Percentiles rank a stretch among this genome's conserved stretches.
Conservation (phyloP, 2,113 vertebrate species). For the Stigmatopora argus region DNA sequence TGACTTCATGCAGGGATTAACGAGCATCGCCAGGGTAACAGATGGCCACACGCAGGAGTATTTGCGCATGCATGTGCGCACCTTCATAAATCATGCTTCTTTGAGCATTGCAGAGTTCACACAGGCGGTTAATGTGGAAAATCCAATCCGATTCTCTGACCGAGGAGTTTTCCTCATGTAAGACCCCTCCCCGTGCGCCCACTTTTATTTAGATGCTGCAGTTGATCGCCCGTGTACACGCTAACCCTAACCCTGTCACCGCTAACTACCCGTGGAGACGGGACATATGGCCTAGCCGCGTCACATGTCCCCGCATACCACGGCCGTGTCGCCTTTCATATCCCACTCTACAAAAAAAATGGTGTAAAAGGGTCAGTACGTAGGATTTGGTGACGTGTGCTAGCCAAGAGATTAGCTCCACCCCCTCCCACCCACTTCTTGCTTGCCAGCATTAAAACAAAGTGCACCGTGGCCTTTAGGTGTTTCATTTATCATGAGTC, state of each 20-base stretch:
- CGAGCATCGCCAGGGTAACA: slow-evolving; percentile 60
- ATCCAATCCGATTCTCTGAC: slow-evolving; percentile 25
- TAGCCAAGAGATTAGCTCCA: not conserved
- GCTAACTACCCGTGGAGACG: slow-evolving; percentile 30
- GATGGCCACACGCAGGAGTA: slow-evolving; percentile 57
- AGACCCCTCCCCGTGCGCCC: slow-evolving; percentile 4
- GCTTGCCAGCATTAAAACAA: not conserved
- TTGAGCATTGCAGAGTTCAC: slow-evolving; percentile 41
- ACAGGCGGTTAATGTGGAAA: slow-evolving; percentile 14
- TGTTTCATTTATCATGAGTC: slow-evolving; percentile 4
- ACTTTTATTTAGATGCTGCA: slow-evolving; percentile 1
- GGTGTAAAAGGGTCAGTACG: not conserved
- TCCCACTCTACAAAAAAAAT: slow-evolving; percentile 3
- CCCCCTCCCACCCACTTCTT: not conserved
- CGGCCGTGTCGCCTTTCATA: slow-evolving; percentile 1
- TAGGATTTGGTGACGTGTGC: not conserved
- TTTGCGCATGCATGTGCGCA: slow-evolving; percentile 47
- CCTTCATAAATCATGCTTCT: slow-evolving; percentile 48
- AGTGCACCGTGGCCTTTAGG: slow-evolving; percentile 2
- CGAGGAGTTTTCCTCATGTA: not conserved
- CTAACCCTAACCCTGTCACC: slow-evolving; percentile 2
- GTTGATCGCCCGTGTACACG: slow-evolving; percentile 19
- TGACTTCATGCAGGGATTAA: slow-evolving; percentile 62
- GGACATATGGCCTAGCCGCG: slow-evolving; percentile 51
- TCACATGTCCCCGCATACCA: slow-evolving; percentile 35